Percentiles rank a stretch among this genome's conserved stretches.
These are phyloP conservation scores for Cetonia aurata DNA, from an alignment of 2,888 invertebrate species.

Conservation along the genomic window DNA sequence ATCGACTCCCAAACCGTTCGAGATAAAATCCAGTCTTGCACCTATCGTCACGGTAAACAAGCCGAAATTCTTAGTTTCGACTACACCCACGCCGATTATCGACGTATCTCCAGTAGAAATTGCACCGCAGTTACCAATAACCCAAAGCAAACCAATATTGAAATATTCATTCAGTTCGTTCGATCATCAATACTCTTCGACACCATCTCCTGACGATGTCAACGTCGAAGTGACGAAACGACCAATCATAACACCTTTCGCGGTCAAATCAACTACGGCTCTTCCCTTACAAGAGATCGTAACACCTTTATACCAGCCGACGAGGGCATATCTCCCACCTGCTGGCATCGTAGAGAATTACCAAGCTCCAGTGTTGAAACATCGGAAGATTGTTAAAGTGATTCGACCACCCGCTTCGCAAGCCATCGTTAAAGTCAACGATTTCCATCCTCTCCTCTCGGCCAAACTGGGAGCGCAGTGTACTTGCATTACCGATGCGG, in stretches of 20 bases:
- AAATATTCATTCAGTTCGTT: slow-evolving; percentile 56
- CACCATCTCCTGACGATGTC: slow-evolving; percentile 15
- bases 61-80: slow-evolving; percentile 12
- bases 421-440: slow-evolving; percentile 77
- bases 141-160: slow-evolving; percentile 53
- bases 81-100: slow-evolving; percentile 1
- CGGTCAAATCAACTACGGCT: slow-evolving; percentile 26
- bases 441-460: slow-evolving; percentile 78
- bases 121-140: slow-evolving; percentile 3
- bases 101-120: slow-evolving; percentile 13
- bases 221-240: slow-evolving; percentile 24
- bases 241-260: background rate
- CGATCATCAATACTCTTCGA: slow-evolving; percentile 52
- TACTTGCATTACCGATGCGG: slow-evolving; percentile 74
- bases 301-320: slow-evolving; percentile 24
- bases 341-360: slow-evolving; percentile 41
- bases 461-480: slow-evolving; percentile 81
- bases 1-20: slow-evolving; percentile 48
- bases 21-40: slow-evolving; percentile 10
- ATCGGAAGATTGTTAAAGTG: slow-evolving; percentile 44
- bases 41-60: slow-evolving; percentile 1
- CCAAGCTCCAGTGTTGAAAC: slow-evolving; percentile 26
- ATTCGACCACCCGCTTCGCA: slow-evolving; percentile 69
- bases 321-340: slow-evolving; percentile 41
- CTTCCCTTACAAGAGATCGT: slow-evolving; percentile 25